Evolutionary conservation across 2,797 vertebrate species (phyloP), one percentile per base, ranked within the genome.

Genomic region (Vespertilio murinus): DNA sequence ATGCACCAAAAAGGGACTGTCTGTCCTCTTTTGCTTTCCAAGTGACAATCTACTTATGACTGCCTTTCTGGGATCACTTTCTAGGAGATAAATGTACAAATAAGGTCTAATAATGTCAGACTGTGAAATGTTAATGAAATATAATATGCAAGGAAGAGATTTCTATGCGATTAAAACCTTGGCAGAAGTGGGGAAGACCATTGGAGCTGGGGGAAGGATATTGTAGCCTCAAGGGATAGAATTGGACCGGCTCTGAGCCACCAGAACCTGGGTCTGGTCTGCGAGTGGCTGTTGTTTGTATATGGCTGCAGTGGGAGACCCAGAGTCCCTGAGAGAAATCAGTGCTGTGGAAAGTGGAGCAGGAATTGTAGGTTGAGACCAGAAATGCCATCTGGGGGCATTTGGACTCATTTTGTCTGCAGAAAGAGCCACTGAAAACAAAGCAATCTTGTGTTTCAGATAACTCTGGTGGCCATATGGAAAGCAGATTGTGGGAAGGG

Each of bases 11-110:
- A 79, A 83, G 67, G 89, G 71, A 69, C 40, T 18, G 6, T 52
- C 11, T 90, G 30, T 16, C 70, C 54, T 42, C 33, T 92, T n/a
- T 79, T 22, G 25, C 9, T 64, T 91, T 73, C 33, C 13, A 64
- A 52, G 14, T 90, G 49, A 91, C 45, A 80, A 77, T 65, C 40
- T 30, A 20, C 56, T 78, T 73, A 40, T 16, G 77, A 92, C 40
- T 88, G 40, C 22, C 49, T 82, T 86, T 82, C 74, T 93, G n/a
- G 45, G 33, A 23, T 56, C 22, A 52, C 11, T 95, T 86, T 86
- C 47, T 69, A 67, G 5, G 61, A 74, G 61, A 70, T 17, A 45
- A 30, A 78, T 64, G 18, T 47, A 71, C 14, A 61, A 30, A 25
- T n/a, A 40, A 74, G 20, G 30, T 42, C 40, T 73, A 64, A 35